A percentile compares a stretch with the other conserved stretches of the same genome.
These are phyloP conservation scores for Stichodactyla helianthus DNA, from an alignment of 64 coral and sea anemone species.

Conservation along the genomic window DNA sequence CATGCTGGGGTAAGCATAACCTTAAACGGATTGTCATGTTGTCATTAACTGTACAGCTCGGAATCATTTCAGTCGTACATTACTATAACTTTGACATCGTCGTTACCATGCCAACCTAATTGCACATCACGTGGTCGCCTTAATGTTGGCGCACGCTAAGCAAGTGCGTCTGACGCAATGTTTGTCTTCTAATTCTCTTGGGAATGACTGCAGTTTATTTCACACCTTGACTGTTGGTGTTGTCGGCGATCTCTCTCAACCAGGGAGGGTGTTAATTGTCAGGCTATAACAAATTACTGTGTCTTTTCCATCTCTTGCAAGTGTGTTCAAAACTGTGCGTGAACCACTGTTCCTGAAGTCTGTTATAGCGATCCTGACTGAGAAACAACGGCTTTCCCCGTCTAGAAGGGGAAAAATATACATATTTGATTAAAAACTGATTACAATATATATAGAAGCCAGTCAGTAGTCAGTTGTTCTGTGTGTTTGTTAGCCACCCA, in stretches of 20 bases:
- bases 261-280: background rate
- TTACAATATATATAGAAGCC: background rate
- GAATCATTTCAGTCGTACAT: background rate
- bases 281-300: constrained; percentile 63
- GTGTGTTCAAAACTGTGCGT: constrained; percentile 91
- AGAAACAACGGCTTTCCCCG: constrained; percentile 94
- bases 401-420: constrained; percentile 27
- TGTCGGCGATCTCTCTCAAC: background rate
- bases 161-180: background rate
- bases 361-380: constrained; percentile 76
- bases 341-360: constrained; percentile 94
- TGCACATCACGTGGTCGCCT: background rate
- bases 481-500: background rate
- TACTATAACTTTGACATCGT: background rate
- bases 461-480: background rate
- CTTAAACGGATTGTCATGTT: too few species aligned
- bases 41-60: too few species aligned
- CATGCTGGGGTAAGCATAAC: background rate
- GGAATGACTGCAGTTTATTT: background rate
- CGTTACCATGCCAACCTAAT: too few species aligned
- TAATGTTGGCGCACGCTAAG: background rate
- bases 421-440: background rate
- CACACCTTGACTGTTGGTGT: background rate
- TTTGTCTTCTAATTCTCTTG: background rate
- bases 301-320: constrained; percentile 91